Conservation (phyloP, 30 jellyfish, hydroid and myxozoan genomes). For the Sanderia malayensis region DNA sequence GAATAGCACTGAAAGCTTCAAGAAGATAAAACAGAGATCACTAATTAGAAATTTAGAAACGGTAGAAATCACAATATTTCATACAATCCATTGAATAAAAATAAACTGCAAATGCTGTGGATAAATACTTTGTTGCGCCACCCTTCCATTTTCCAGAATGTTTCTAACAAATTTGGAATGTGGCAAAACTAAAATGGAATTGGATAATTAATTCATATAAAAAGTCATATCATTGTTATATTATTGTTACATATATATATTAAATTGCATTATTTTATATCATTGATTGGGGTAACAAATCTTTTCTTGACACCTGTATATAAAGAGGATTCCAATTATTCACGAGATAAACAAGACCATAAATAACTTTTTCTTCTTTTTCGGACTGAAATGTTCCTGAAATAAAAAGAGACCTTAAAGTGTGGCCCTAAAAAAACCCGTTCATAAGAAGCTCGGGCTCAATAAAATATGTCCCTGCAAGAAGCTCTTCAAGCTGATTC, state of each 20-base stretch:
- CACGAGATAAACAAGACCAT: constrained; percentile 61
- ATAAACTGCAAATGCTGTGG: no score
- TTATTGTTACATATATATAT: no score
- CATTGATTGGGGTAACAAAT: no score
- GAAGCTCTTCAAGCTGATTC: no score
- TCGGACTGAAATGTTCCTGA: constrained; percentile 86
- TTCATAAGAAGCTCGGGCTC: no score
- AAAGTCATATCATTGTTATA: no score
- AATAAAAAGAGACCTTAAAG: no score
- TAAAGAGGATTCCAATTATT: constrained; percentile 26
- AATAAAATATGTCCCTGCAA: no score
- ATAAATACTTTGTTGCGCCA: constrained; percentile 53
- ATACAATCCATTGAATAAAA: background rate
- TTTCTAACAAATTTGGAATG: constrained; percentile 22
- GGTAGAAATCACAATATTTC: no score
- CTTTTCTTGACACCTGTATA: constrained; percentile 28
- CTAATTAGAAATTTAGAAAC: no score
- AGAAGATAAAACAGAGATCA: background rate
- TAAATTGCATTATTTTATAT: no score
- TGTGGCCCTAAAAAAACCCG: no score
- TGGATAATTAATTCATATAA: background rate
- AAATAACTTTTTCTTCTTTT: constrained; percentile 56
- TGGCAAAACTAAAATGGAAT: constrained; percentile 52
- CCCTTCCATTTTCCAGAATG: constrained; percentile 63
- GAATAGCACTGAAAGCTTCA: constrained; percentile 47